A percentile compares a stretch with the other conserved stretches of the same genome.
Conservation (phyloP, 2,113 vertebrate genomes). For the Engystomops pustulosus region DNA sequence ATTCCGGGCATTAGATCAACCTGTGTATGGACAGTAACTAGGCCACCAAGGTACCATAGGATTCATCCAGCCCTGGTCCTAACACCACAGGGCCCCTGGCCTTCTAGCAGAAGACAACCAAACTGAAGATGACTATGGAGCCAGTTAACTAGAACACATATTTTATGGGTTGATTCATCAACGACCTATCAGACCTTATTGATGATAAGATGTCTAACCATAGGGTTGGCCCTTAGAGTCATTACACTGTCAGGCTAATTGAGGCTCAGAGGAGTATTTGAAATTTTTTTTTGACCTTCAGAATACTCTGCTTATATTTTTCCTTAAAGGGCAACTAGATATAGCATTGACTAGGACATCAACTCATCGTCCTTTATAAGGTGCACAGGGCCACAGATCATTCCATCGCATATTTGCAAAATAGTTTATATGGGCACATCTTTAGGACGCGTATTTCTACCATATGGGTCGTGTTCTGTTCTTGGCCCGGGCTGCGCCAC, state of each 20-base stretch:
- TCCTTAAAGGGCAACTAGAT: constrained; percentile 20
- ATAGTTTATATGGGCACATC: not conserved
- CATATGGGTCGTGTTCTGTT: not conserved
- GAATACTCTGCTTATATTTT: too few relatives aligned
- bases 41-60: not conserved
- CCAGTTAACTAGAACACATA: not conserved
- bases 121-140: not conserved
- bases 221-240: too few relatives aligned
- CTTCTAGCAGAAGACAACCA: not conserved
- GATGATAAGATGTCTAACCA: not conserved
- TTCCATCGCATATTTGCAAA: not conserved
- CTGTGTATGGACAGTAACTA: not conserved
- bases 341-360: too few relatives aligned
- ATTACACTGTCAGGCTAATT: too few relatives aligned
- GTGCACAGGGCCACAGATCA: not conserved
- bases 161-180: not conserved
- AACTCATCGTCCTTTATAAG: too few relatives aligned
- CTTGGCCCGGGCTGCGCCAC: constrained; percentile 8
- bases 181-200: not conserved
- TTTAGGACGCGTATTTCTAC: not conserved
- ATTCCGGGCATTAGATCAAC: not conserved
- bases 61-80: not conserved
- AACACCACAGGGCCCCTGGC: not conserved
- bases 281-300: too few relatives aligned
- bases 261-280: too few relatives aligned